phyloP scores from a whole-genome alignment of 2,797 vertebrate species.

The Platalea minor region DNA sequence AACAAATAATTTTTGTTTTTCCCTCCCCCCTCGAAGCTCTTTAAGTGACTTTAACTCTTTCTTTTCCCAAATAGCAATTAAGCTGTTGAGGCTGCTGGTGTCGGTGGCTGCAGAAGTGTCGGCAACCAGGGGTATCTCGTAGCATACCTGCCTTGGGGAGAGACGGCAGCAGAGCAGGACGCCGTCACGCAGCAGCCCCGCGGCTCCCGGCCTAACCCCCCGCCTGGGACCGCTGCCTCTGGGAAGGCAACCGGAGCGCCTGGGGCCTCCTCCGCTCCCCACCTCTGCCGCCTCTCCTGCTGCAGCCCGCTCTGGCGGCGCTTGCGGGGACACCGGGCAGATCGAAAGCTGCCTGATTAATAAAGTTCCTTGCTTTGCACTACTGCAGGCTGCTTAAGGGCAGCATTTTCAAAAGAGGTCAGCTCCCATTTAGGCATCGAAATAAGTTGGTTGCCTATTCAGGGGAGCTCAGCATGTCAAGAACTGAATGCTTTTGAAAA shows the following conservation, averaged over 20 bases:
- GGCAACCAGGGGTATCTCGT: fast-evolving
- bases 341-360: conserved; percentile 33
- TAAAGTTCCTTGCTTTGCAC: conserved; percentile 44
- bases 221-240: fast-evolving
- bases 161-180: neutral
- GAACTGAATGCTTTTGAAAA: conserved; percentile 64
- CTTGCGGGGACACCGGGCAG: neutral
- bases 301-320: neutral
- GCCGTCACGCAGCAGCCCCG: neutral
- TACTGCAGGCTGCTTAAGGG: conserved; percentile 44
- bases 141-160: neutral
- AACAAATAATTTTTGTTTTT: neutral
- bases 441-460: conserved; percentile 64
- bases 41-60: conserved; percentile 27
- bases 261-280: neutral
- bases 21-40: neutral
- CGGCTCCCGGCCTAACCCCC: fast-evolving
- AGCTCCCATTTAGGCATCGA: conserved; percentile 55
- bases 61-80: neutral
- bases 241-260: neutral
- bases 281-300: neutral
- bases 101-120: neutral
- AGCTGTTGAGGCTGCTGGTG: neutral
- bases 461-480: conserved; percentile 57
- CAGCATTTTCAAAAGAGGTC: conserved; percentile 60